Percentiles rank a stretch among this genome's conserved stretches.
Conservation (phyloP, 2,113 vertebrate species). For the Rhea pennata region DNA sequence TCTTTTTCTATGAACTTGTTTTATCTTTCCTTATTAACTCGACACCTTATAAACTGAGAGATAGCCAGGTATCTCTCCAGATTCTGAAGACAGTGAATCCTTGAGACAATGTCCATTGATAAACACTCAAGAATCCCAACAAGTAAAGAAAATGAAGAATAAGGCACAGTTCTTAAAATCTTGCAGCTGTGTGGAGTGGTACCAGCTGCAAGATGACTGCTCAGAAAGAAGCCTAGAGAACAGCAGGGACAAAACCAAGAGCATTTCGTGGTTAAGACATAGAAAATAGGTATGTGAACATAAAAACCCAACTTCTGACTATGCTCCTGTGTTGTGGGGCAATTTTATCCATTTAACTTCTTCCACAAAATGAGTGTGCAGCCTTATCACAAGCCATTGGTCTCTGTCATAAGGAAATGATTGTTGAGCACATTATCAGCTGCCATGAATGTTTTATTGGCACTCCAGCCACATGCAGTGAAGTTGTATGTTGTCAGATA, state of each 20-base stretch:
- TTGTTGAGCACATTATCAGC: neutral
- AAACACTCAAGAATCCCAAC: neutral
- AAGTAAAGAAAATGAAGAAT: neutral
- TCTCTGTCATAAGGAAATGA: neutral
- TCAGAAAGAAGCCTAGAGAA: neutral
- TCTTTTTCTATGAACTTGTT: neutral
- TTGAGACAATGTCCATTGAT: neutral
- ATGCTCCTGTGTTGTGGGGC: neutral
- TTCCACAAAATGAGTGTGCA: neutral
- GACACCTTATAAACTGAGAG: neutral
- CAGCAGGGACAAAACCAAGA: neutral
- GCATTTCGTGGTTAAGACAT: neutral
- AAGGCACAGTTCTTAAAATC: neutral
- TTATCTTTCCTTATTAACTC: constrained; percentile 14
- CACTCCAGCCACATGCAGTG: neutral
- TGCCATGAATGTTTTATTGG: neutral
- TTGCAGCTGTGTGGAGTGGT: neutral
- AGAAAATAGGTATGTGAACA: neutral
- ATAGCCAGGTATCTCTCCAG: constrained; percentile 13
- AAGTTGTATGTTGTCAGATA: neutral
- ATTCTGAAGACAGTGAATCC: constrained; percentile 22
- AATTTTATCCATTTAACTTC: neutral
- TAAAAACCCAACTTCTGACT: neutral
- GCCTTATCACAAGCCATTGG: neutral
- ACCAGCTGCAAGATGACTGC: neutral